A percentile compares a stretch with the other conserved stretches of the same genome.
These are phyloP conservation scores for Hypsibius dujardini DNA, from an alignment of 1,140 invertebrate species.

Conservation along the genomic window DNA sequence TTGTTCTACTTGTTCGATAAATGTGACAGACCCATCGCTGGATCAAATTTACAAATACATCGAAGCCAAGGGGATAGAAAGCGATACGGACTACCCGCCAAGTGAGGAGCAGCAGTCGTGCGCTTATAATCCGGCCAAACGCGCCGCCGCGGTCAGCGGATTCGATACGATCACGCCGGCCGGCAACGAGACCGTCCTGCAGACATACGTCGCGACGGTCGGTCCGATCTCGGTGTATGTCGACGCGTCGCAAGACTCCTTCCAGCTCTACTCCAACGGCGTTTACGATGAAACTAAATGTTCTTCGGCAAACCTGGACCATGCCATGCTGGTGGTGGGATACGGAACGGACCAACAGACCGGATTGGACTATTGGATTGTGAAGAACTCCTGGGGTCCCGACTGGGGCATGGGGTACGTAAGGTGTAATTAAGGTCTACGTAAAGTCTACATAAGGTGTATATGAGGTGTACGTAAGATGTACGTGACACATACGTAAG, in stretches of 20 bases:
- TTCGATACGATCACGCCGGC: constrained; percentile 24
- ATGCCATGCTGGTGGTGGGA: constrained; percentile 38
- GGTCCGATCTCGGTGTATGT: constrained; percentile 38
- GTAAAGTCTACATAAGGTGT: too few relatives aligned
- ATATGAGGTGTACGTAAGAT: too few relatives aligned
- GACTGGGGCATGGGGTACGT: background rate
- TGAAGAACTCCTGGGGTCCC: constrained; percentile 33
- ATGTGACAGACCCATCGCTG: too few relatives aligned
- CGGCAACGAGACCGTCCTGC: constrained; percentile 31
- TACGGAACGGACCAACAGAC: constrained; percentile 32
- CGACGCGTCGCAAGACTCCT: constrained; percentile 6
- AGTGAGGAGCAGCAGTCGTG: background rate
- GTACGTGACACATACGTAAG: too few relatives aligned
- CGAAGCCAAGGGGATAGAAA: constrained; percentile 29
- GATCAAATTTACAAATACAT: constrained; percentile 30
- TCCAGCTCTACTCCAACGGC: constrained; percentile 22
- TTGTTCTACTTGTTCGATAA: too few relatives aligned
- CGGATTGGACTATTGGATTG: constrained; percentile 35
- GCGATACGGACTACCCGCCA: constrained; percentile 30
- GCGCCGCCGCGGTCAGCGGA: constrained; percentile 21
- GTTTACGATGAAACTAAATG: constrained; percentile 28
- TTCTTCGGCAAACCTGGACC: constrained; percentile 29
- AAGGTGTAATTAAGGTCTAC: too few relatives aligned
- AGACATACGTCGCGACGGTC: constrained; percentile 38
- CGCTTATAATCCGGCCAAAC: background rate